Conservation (phyloP, 1,140 invertebrate species). For the Aphis gossypii region DNA sequence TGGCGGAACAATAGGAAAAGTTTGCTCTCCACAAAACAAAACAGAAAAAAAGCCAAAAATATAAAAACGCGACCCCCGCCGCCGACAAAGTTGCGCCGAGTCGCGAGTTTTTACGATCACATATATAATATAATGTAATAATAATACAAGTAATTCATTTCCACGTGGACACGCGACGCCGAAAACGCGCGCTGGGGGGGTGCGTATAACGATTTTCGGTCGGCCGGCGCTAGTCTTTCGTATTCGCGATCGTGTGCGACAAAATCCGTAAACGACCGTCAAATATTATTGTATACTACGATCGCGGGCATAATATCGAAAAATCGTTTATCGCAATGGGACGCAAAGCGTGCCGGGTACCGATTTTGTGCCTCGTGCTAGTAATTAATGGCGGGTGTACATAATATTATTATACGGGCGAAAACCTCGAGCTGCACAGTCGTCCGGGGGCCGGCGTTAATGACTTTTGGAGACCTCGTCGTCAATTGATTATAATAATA, state of each 20-base stretch:
- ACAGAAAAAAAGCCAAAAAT: neutral
- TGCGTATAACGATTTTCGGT: neutral
- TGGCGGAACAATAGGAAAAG: constrained; percentile 26
- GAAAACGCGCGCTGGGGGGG: neutral
- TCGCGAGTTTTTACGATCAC: neutral
- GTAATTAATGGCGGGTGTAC: neutral
- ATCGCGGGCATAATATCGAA: neutral
- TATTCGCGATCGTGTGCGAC: neutral
- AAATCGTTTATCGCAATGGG: neutral
- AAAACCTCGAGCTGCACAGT: neutral
- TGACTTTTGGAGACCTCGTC: neutral
- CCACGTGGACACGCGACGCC: neutral
- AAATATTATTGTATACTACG: neutral
- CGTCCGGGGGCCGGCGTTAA: neutral
- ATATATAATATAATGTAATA: neutral
- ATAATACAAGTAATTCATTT: neutral
- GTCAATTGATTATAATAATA: neutral
- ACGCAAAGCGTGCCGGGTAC: neutral
- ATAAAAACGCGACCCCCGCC: neutral
- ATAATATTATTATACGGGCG: too few species aligned
- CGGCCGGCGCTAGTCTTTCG: neutral
- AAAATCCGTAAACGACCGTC: neutral
- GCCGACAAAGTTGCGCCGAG: neutral
- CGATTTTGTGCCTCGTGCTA: neutral
- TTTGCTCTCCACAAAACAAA: constrained; percentile 8